phyloP scores from a whole-genome alignment of 2,888 invertebrate species.

The Lasius platythorax region DNA sequence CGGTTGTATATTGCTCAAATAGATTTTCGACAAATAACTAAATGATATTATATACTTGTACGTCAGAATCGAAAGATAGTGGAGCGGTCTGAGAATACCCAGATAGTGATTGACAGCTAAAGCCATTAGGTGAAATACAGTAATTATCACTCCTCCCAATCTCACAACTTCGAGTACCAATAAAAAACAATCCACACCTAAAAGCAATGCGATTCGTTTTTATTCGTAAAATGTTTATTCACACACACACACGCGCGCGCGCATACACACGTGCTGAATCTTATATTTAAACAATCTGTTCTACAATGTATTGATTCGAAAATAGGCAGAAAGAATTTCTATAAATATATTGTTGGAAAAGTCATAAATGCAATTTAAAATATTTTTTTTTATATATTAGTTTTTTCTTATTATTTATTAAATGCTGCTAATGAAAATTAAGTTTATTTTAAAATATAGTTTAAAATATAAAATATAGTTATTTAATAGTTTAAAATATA shows the following conservation, averaged over 20 bases:
- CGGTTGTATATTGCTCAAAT: neutral
- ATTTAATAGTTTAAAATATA: neutral
- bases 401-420: neutral
- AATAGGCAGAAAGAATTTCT: neutral
- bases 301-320: neutral
- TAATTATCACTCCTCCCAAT: conserved; percentile 88
- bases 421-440: neutral
- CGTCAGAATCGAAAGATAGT: conserved; percentile 89
- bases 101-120: conserved; percentile 90
- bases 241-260: neutral
- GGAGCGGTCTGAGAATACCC: conserved; percentile 89
- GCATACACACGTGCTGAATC: neutral
- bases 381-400: neutral
- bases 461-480: neutral
- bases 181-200: conserved; percentile 75
- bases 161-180: conserved; percentile 86
- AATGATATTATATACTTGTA: conserved; percentile 73
- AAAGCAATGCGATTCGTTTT: conserved; percentile 1
- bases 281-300: neutral
- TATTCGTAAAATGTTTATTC: neutral
- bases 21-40: neutral
- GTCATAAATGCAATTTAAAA: neutral
- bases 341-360: neutral
- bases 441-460: neutral
- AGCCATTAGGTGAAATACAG: conserved; percentile 89